Base-by-base conservation (phyloP, 2,888 invertebrate species). In the Drosophila recens region DNA sequence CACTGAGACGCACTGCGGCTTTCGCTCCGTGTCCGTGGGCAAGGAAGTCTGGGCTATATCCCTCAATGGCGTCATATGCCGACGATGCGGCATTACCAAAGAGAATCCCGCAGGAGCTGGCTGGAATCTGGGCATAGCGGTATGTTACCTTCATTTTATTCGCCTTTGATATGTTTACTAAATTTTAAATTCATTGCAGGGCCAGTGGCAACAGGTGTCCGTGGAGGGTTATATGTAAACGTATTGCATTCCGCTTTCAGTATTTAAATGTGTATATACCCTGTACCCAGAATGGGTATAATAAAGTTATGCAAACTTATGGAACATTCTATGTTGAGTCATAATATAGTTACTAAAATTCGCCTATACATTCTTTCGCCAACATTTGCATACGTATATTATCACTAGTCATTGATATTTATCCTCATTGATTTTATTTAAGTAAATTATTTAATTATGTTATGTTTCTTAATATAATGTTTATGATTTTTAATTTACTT, bases 21-120 rank as follows among this genome's bases (percentile, higher is more conserved):
- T 96, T 90, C 95, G 96, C 82, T 95, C 96, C 63, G 93, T 97
- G 1, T 96, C 96, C 9, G 95, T 96, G 38, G 95, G 95, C 49
- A 94, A 94, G 53, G 96, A 96, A 90, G 95, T 97, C 46, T 97
- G 97, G 97, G 96, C 96, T 0, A 94, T 96, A 49, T 95, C 96
- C 11, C 93, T 95, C 52, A 95, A 95, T 74, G 96, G 96, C 13
- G 93, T 94, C 23, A 93, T 97, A 52, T 95, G 95, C 72, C 94
- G 96, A 67, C 94, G 98, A 61, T 94, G 95, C 73, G 97, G 97
- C 17, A 95, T 97, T 40, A 95, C 96, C 11, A 91, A 93, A 48
- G 94, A 94, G 40, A 95, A 95, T 93, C 95, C 96, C 2, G 94
- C 95, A 62, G 98, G 98, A 53, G 94, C 95, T 34, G 95, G 95